Evolutionary conservation across 1,140 invertebrate genomes (phyloP).

Genomic region (Ostrea denselamellosa): DNA sequence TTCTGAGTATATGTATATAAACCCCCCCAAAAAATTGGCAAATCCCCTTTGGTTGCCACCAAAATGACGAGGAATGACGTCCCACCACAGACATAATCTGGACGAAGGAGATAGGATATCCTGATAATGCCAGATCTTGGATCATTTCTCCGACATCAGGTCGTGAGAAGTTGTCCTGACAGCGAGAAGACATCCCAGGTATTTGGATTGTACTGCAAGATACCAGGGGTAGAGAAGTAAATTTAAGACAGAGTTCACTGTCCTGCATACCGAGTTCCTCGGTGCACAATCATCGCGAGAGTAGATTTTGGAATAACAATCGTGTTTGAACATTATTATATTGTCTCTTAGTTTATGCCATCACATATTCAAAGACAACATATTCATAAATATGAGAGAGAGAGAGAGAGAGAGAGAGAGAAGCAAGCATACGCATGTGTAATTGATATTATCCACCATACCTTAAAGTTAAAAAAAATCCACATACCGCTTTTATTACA

Average conservation of each 20-base stretch:
- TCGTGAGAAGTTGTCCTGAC: slow-evolving; percentile 20
- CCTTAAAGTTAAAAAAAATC: too few species aligned
- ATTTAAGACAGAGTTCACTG: not conserved
- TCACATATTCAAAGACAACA: too few species aligned
- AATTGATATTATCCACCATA: too few species aligned
- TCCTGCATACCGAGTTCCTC: not conserved
- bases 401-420: too few species aligned
- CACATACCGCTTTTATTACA: too few species aligned
- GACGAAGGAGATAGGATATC: not conserved
- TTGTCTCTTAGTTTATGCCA: not conserved
- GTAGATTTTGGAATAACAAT: too few species aligned
- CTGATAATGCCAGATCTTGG: not conserved
- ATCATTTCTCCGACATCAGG: not conserved
- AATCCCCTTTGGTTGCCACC: not conserved
- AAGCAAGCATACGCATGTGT: too few species aligned
- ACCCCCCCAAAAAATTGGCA: not conserved
- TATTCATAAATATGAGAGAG: not conserved
- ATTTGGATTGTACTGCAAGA: not conserved
- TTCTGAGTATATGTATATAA: too few species aligned
- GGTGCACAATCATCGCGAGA: not conserved
- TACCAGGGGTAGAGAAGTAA: not conserved
- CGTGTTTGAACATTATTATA: not conserved
- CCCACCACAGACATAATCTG: not conserved
- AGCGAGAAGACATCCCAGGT: not conserved
- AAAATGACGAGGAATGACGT: not conserved